Evolutionary conservation across 2,888 invertebrate species (phyloP).

Genomic region (Synanthedon andrenaeformis): DNA sequence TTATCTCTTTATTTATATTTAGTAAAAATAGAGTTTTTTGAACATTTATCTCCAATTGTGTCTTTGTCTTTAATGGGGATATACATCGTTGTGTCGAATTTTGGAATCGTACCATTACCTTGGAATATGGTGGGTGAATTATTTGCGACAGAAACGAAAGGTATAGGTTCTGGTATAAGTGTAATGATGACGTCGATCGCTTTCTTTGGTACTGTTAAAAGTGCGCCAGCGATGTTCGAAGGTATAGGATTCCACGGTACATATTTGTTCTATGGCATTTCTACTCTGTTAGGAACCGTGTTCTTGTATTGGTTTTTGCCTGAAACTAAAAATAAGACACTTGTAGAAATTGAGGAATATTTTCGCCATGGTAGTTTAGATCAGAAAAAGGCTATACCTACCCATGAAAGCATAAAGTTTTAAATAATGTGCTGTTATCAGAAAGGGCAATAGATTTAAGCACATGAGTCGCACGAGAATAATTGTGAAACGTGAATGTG

Average conservation of each 20-base stretch:
- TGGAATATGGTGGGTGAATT: slow-evolving; percentile 83
- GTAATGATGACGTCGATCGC: slow-evolving; percentile 75
- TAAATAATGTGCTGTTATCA: not conserved
- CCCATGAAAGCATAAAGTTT: not conserved
- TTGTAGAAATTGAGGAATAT: slow-evolving; percentile 75
- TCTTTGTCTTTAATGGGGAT: slow-evolving; percentile 65
- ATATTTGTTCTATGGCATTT: slow-evolving; percentile 73
- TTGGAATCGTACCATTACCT: slow-evolving; percentile 75
- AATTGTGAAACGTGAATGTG: too few relatives aligned
- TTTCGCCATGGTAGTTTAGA: slow-evolving; percentile 48
- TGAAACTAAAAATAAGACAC: slow-evolving; percentile 76
- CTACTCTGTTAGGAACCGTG: slow-evolving; percentile 71
- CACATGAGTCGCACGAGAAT: too few relatives aligned
- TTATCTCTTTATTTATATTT: slow-evolving; percentile 63
- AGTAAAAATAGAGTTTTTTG: slow-evolving; percentile 26
- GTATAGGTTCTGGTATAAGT: slow-evolving; percentile 76
- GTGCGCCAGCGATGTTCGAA: slow-evolving; percentile 72
- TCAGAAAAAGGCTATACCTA: slow-evolving; percentile 5
- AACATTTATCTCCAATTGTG: slow-evolving; percentile 35
- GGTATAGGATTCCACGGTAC: slow-evolving; percentile 70
- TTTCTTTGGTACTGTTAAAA: slow-evolving; percentile 77
- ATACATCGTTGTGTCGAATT: slow-evolving; percentile 71
- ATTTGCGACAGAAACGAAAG: slow-evolving; percentile 74
- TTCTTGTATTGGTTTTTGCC: slow-evolving; percentile 73
- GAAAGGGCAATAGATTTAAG: too few relatives aligned